Conservation (phyloP, 2,797 vertebrate species). For the Peromyscus melanophrys region DNA sequence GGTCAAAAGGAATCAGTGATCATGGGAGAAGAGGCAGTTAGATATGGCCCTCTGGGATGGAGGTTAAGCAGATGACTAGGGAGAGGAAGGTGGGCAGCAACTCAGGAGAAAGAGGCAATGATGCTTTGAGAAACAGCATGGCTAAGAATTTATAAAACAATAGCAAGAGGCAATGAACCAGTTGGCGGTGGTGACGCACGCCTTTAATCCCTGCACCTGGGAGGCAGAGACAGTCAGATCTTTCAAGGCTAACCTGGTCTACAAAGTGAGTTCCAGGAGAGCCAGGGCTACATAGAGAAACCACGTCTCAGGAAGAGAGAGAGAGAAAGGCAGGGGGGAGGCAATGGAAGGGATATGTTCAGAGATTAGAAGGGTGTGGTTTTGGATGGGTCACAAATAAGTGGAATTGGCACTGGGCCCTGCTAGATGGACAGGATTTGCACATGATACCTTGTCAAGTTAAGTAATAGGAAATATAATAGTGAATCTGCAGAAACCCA, state of each 20-base stretch:
- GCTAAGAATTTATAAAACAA: background rate
- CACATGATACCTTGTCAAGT: background rate
- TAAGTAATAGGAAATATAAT: constrained; percentile 20
- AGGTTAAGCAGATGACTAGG: background rate
- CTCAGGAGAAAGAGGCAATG: background rate
- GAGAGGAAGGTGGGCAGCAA: background rate
- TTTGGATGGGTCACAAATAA: background rate
- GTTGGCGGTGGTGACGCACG: fast-evolving
- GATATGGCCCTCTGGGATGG: background rate
- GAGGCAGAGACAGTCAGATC: background rate
- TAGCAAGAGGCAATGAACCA: background rate
- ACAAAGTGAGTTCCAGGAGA: background rate
- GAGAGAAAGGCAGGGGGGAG: background rate
- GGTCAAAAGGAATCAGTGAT: background rate
- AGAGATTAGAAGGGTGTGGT: background rate
- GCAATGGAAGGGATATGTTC: constrained; percentile 13
- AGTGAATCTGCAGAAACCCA: background rate
- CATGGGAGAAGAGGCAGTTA: background rate
- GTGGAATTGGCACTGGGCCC: constrained; percentile 19
- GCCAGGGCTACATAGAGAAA: background rate
- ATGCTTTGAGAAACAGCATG: background rate
- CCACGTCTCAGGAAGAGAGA: background rate
- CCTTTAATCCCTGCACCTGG: background rate
- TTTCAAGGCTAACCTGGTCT: background rate
- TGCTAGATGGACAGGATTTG: constrained; percentile 22